Percentiles rank a stretch among this genome's conserved stretches.
phyloP scores from a whole-genome alignment of 2,888 invertebrate species.

The Pogonocherus hispidulus region DNA sequence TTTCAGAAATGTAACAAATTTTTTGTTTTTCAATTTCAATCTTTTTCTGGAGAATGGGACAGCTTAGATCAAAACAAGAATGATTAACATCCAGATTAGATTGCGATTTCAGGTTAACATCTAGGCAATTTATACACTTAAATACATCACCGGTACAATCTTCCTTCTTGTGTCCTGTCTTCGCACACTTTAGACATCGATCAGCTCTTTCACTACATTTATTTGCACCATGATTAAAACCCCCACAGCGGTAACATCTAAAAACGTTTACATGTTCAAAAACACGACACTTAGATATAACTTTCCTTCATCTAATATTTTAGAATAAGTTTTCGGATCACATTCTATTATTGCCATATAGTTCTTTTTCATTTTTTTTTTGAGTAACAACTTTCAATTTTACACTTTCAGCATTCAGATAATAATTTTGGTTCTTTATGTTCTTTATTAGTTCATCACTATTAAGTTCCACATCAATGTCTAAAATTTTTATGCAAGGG shows the following conservation, averaged over 20 bases:
- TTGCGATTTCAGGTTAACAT: too few species aligned
- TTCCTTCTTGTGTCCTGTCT: not conserved
- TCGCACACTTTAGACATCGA: not conserved
- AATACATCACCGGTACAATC: too few species aligned
- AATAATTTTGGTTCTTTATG: too few species aligned
- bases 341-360: not conserved
- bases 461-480: not conserved
- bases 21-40: too few species aligned
- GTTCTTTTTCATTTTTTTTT: not conserved
- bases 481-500: not conserved
- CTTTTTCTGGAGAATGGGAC: too few species aligned
- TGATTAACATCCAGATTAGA: too few species aligned
- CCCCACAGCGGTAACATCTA: not conserved
- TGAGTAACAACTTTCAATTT: not conserved
- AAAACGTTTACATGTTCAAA: not conserved
- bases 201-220: not conserved
- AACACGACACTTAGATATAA: not conserved
- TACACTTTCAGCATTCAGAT: not conserved
- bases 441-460: too few species aligned
- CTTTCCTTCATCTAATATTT: not conserved
- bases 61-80: too few species aligned
- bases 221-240: not conserved
- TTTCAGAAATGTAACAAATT: too few species aligned
- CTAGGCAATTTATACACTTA: too few species aligned
- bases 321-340: too few species aligned